Evolutionary conservation across 2,888 invertebrate species (phyloP).

Genomic region (Cryptocephalus primarius): DNA sequence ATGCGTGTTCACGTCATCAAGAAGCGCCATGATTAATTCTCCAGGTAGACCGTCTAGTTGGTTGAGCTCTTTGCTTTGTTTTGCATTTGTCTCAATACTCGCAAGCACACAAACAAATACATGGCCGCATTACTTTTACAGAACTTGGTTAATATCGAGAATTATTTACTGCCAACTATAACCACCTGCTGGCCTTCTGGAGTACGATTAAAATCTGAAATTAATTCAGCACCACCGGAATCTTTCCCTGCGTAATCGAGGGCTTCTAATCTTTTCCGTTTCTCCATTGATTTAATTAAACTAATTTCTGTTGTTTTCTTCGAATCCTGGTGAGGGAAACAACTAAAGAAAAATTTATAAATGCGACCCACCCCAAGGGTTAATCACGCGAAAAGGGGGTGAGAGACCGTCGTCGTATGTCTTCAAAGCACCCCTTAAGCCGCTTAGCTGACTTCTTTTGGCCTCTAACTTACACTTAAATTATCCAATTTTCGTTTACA

Average conservation of each 20-base stretch:
- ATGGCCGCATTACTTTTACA: too few species aligned
- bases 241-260: too few species aligned
- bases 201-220: too few species aligned
- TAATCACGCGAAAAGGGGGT: constrained; percentile 11
- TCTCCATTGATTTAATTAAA: neutral
- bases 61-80: neutral
- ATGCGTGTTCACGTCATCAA: constrained; percentile 41
- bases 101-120: neutral
- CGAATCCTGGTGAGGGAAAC: constrained; percentile 2
- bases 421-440: constrained; percentile 16
- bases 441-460: constrained; percentile 20
- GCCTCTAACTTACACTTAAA: constrained; percentile 19
- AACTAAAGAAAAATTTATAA: constrained; percentile 7
- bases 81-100: neutral
- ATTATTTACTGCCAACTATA: too few species aligned
- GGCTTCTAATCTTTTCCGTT: too few species aligned
- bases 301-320: constrained; percentile 4
- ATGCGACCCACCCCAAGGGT: constrained; percentile 6
- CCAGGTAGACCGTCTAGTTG: constrained; percentile 31
- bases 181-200: too few species aligned
- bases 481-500: constrained; percentile 16
- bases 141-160: too few species aligned
- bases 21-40: constrained; percentile 40
- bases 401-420: constrained; percentile 17
- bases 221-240: too few species aligned